These are phyloP conservation scores for Sphaeramia orbicularis DNA, from an alignment of 2,797 vertebrate species.

Conservation along the genomic window DNA sequence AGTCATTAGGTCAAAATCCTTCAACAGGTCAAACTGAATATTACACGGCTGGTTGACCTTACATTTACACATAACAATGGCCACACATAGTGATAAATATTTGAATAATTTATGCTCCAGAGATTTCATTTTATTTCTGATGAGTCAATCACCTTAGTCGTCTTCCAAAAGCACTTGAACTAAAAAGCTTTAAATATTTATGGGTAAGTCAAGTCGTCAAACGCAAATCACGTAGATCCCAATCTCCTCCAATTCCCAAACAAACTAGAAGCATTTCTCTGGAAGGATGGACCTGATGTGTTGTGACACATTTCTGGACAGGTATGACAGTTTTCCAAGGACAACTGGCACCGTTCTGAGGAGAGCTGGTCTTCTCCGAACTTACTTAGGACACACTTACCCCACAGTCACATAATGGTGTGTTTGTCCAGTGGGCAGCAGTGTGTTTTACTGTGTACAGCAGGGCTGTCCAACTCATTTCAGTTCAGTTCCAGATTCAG, in stretches of 20 bases:
- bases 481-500: too few relatives aligned
- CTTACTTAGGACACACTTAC: background rate
- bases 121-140: background rate
- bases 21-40: background rate
- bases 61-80: background rate
- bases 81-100: too few relatives aligned
- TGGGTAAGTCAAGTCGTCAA: background rate
- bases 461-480: too few relatives aligned
- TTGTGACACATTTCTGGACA: constrained; percentile 26
- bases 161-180: background rate
- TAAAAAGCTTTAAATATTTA: constrained; percentile 28
- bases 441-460: too few relatives aligned
- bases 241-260: constrained; percentile 6
- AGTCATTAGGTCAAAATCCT: constrained; percentile 7
- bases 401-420: background rate
- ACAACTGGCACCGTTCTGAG: constrained; percentile 7
- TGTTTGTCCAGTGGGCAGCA: constrained; percentile 12
- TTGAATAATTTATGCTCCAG: too few relatives aligned
- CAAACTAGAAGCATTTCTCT: background rate
- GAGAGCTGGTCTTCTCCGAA: background rate
- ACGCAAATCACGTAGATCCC: background rate
- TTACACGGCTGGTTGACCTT: background rate
- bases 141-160: constrained; percentile 6
- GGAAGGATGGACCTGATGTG: constrained; percentile 17
- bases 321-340: constrained; percentile 11